phyloP scores from a whole-genome alignment of 2,888 invertebrate species.

The Biston stratarius region DNA sequence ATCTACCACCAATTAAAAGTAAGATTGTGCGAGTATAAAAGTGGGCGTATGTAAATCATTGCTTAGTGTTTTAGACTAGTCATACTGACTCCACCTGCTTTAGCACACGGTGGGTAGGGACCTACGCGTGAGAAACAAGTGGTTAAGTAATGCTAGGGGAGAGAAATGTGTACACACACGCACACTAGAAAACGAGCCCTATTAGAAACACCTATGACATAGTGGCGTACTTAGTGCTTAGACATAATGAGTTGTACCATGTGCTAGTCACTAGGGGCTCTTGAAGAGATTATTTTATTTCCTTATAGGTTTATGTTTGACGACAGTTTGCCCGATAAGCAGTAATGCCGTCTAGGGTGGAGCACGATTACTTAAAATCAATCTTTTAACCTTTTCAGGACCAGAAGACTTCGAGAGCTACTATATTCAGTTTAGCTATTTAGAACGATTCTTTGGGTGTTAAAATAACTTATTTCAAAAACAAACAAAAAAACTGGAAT shows the following conservation, averaged over 20 bases:
- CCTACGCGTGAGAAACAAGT: slow-evolving; percentile 56
- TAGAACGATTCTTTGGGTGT: too few species aligned
- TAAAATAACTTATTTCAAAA: too few species aligned
- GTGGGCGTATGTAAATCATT: slow-evolving; percentile 63
- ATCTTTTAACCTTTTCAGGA: too few species aligned
- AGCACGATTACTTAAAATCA: too few species aligned
- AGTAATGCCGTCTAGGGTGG: too few species aligned
- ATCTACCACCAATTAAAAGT: too few species aligned
- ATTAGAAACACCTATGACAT: slow-evolving; percentile 7
- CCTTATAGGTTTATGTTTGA: too few species aligned
- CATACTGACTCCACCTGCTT: slow-evolving; percentile 71
- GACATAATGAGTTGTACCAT: background rate
- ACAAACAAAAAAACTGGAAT: too few species aligned
- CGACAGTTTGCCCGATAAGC: too few species aligned
- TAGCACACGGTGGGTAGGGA: slow-evolving; percentile 54
- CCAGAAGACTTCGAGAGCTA: too few species aligned
- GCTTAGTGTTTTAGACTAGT: slow-evolving; percentile 62
- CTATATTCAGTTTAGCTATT: too few species aligned
- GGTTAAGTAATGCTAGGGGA: slow-evolving; percentile 46
- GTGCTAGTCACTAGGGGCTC: background rate
- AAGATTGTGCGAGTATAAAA: slow-evolving; percentile 46
- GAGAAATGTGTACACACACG: slow-evolving; percentile 45
- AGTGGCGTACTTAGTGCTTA: background rate
- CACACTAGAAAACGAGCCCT: slow-evolving; percentile 27
- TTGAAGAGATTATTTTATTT: background rate